Evolutionary conservation across 2,113 vertebrate genomes (phyloP).

Genomic region (Pleuronectes platessa): DNA sequence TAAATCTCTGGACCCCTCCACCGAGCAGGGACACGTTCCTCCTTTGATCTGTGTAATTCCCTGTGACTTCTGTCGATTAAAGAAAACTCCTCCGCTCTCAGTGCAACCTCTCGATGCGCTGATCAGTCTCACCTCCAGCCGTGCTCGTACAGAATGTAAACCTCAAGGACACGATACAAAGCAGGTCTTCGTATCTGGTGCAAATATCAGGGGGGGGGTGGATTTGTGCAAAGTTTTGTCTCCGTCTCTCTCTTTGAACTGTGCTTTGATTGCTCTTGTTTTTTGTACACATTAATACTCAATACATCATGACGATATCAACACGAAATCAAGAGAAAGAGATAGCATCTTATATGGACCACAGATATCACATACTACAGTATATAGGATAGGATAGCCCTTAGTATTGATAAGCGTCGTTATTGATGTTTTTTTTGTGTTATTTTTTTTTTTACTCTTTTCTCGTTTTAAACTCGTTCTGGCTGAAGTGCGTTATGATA

Average conservation of each 20-base stretch:
- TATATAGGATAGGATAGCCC: conserved; percentile 85
- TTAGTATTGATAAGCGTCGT: conserved; percentile 85
- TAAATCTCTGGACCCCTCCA: conserved; percentile 50
- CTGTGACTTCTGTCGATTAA: conserved; percentile 38
- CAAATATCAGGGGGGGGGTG: conserved; percentile 74
- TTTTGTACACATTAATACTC: conserved; percentile 79
- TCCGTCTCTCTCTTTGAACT: conserved; percentile 75
- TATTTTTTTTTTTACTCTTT: not conserved
- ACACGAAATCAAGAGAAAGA: conserved; percentile 83
- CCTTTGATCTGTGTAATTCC: conserved; percentile 17
- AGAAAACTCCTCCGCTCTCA: conserved; percentile 33
- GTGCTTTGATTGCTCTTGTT: conserved; percentile 75
- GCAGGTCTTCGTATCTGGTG: conserved; percentile 67
- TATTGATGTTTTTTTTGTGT: conserved; percentile 67
- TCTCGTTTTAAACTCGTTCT: conserved; percentile 55
- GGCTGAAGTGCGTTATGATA: conserved; percentile 78
- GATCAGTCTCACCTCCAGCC: conserved; percentile 57
- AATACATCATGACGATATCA: conserved; percentile 82
- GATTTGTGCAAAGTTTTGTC: conserved; percentile 79
- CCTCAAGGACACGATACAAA: conserved; percentile 70
- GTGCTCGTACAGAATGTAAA: conserved; percentile 73
- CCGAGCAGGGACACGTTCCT: conserved; percentile 26
- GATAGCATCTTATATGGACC: conserved; percentile 81
- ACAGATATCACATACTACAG: conserved; percentile 84
- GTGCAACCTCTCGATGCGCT: conserved; percentile 33